Evolutionary conservation across 2,888 invertebrate species (phyloP).

Genomic region (Minunthozetes semirufus): DNA sequence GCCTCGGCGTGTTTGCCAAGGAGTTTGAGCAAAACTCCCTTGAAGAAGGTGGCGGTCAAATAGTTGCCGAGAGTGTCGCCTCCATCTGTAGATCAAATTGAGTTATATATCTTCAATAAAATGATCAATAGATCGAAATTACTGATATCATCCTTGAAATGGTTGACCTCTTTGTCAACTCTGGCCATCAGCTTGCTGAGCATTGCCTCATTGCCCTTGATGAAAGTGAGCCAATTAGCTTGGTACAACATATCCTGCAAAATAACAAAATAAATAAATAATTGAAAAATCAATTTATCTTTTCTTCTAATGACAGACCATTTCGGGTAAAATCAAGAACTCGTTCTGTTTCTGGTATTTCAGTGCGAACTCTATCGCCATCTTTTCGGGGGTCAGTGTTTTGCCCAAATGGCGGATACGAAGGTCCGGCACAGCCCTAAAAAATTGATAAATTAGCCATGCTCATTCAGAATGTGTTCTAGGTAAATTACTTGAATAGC

Average conservation of each 20-base stretch:
- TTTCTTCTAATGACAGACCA: background rate
- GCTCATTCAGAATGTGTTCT: background rate
- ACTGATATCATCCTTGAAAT: background rate
- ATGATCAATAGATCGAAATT: background rate
- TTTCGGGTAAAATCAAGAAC: slow-evolving; percentile 4
- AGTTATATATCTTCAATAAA: background rate
- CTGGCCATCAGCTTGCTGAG: background rate
- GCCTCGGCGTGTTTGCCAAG: slow-evolving; percentile 18
- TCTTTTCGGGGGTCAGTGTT: slow-evolving; percentile 21
- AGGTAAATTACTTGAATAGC: slow-evolving; percentile 1
- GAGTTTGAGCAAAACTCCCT: slow-evolving; percentile 26
- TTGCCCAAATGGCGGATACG: slow-evolving; percentile 24
- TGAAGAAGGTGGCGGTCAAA: slow-evolving; percentile 24
- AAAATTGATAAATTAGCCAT: background rate
- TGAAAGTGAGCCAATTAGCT: background rate
- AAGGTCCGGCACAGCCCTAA: background rate
- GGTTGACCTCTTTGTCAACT: background rate
- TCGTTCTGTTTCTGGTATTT: background rate
- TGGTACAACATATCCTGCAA: background rate
- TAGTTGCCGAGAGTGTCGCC: slow-evolving; percentile 22
- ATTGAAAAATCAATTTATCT: background rate
- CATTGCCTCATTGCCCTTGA: background rate
- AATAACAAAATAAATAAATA: background rate
- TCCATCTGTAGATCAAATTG: background rate
- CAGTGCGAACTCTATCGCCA: background rate